Evolutionary conservation across 92 coral and sea anemone species (phyloP).

Genomic region (Pocillopora meandrina): DNA sequence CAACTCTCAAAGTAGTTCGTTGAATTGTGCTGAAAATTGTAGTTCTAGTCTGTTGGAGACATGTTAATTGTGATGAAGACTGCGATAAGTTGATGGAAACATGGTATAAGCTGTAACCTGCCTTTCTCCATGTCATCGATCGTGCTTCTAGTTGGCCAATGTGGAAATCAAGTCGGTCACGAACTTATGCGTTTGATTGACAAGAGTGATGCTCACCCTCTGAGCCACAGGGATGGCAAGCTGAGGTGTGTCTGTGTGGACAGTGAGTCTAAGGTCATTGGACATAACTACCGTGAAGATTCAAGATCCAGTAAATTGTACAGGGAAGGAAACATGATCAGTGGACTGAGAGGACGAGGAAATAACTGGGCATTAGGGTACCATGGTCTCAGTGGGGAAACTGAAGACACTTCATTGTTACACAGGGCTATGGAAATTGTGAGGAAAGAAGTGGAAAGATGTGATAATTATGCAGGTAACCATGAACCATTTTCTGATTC

Average conservation of each 20-base stretch:
- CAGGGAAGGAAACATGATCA: slow-evolving; percentile 69
- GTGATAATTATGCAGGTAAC: slow-evolving; percentile 83
- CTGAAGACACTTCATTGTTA: slow-evolving; percentile 70
- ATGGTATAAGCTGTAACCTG: no score
- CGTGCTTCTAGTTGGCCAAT: slow-evolving; percentile 81
- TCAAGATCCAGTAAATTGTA: slow-evolving; percentile 44
- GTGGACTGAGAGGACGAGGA: slow-evolving; percentile 80
- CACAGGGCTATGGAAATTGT: slow-evolving; percentile 69
- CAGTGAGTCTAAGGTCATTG: slow-evolving; percentile 84
- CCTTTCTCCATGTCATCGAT: slow-evolving; percentile 70
- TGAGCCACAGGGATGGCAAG: slow-evolving; percentile 88
- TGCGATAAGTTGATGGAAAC: no score
- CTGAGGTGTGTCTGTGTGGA: slow-evolving; percentile 86
- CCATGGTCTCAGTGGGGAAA: slow-evolving; percentile 64
- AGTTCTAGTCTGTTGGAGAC: no score
- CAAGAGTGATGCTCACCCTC: slow-evolving; percentile 70
- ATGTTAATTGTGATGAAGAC: no score
- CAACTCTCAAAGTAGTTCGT: no score
- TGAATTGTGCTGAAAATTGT: no score
- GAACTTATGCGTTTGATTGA: slow-evolving; percentile 80
- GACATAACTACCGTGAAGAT: slow-evolving; percentile 58
- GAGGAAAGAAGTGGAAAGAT: slow-evolving; percentile 83
- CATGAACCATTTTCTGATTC: no score
- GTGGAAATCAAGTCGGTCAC: slow-evolving; percentile 90
- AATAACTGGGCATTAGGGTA: slow-evolving; percentile 90